Conservation (phyloP, 2,797 vertebrate species). For the Alectoris magna region DNA sequence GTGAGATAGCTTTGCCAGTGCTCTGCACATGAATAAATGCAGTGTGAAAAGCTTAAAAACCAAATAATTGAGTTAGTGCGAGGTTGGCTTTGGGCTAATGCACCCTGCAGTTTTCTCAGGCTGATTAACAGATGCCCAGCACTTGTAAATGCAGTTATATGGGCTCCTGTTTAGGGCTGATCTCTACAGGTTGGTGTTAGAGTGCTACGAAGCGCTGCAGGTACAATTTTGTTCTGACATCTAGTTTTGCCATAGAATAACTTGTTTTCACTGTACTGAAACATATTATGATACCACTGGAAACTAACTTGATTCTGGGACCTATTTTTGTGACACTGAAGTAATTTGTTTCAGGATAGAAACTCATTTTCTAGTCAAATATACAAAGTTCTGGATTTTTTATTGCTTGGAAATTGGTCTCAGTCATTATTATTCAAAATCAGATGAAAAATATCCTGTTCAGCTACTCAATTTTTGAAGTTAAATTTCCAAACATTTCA, state of each 20-base stretch:
- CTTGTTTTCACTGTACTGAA: background rate
- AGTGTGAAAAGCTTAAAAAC: background rate
- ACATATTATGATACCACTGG: too few relatives aligned
- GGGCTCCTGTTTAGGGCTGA: background rate
- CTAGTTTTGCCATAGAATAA: background rate
- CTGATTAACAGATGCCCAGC: background rate
- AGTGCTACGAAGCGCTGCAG: background rate
- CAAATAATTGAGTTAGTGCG: background rate
- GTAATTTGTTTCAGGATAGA: background rate
- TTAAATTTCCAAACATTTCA: background rate
- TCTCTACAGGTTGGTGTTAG: background rate
- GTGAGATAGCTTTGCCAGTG: background rate
- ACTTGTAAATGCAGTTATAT: background rate
- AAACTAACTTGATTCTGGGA: background rate
- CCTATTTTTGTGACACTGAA: fast-evolving
- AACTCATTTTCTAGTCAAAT: background rate
- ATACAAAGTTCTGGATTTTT: background rate
- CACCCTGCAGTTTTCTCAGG: background rate
- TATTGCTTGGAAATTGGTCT: background rate
- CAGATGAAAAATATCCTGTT: background rate
- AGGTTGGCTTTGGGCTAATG: background rate
- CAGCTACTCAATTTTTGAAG: background rate
- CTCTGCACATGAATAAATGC: fast-evolving
- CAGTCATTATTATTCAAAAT: background rate
- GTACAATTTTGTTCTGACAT: background rate